These are phyloP conservation scores for Scolopax mira DNA, from an alignment of 2,113 vertebrate species.

Conservation along the genomic window DNA sequence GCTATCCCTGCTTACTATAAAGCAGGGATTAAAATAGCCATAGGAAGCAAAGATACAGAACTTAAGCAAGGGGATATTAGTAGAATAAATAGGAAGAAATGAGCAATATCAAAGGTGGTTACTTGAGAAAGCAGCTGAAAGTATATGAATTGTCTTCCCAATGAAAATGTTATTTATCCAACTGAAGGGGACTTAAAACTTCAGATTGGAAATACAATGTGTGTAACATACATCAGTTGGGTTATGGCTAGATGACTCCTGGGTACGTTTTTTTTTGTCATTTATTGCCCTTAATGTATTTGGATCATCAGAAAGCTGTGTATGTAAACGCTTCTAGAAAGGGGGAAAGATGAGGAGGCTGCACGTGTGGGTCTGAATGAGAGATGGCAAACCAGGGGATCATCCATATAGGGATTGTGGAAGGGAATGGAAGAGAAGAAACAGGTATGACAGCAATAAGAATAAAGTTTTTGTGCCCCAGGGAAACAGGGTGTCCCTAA, in stretches of 20 bases:
- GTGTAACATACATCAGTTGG: neutral
- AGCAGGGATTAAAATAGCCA: neutral
- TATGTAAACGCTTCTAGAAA: neutral
- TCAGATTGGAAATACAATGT: neutral
- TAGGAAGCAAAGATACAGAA: neutral
- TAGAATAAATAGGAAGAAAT: neutral
- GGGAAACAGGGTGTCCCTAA: neutral
- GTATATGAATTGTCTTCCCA: neutral
- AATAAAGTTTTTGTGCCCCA: neutral
- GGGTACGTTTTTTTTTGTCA: neutral
- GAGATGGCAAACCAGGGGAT: neutral
- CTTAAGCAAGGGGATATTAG: neutral
- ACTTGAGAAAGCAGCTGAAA: neutral
- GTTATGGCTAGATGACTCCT: neutral
- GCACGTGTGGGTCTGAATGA: neutral
- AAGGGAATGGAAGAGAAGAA: neutral
- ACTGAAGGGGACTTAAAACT: neutral
- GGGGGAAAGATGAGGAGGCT: neutral
- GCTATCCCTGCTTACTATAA: neutral
- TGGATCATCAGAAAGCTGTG: neutral
- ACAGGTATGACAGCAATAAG: neutral
- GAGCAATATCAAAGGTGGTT: neutral
- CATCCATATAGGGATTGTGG: neutral
- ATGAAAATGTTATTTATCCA: neutral
- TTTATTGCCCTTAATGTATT: neutral